Percentiles rank a stretch among this genome's conserved stretches.
Evolutionary conservation across 1,140 invertebrate genomes (phyloP).

Genomic region (Phymorhynchus buccinoides): DNA sequence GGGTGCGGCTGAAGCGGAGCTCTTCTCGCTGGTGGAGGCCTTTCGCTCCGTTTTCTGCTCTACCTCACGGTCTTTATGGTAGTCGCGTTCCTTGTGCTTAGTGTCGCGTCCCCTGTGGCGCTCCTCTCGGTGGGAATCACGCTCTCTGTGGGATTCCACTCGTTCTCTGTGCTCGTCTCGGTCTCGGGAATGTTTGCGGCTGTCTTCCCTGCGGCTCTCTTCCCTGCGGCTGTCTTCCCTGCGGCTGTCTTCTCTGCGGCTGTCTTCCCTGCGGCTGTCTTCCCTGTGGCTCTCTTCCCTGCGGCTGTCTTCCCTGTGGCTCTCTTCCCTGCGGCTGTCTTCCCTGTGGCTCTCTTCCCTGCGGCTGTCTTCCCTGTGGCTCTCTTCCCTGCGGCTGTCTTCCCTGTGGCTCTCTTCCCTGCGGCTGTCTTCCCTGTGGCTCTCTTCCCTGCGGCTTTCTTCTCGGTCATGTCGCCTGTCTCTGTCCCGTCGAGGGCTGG

Average conservation of each 20-base stretch:
- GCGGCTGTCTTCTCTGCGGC: neutral
- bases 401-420: neutral
- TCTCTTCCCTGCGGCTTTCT: neutral
- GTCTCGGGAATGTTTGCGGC: neutral
- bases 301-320: no score
- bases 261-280: no score
- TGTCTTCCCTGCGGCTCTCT: neutral
- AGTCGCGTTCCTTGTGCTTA: neutral
- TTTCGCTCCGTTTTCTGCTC: constrained; percentile 22
- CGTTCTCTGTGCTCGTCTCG: neutral
- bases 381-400: neutral
- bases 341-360: no score
- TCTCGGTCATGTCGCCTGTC: constrained; percentile 14
- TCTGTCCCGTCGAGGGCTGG: constrained; percentile 2
- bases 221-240: no score
- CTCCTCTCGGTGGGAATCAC: neutral
- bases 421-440: neutral
- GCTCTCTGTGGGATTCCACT: neutral
- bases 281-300: no score
- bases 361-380: no score
- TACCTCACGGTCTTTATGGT: neutral
- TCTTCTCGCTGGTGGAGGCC: neutral
- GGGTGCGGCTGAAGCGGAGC: neutral
- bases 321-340: no score
- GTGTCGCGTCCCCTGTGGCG: neutral